A percentile compares a stretch with the other conserved stretches of the same genome.
These are phyloP conservation scores for Stenopsyche tienmushanensis DNA, from an alignment of 1,140 invertebrate species.

Conservation along the genomic window DNA sequence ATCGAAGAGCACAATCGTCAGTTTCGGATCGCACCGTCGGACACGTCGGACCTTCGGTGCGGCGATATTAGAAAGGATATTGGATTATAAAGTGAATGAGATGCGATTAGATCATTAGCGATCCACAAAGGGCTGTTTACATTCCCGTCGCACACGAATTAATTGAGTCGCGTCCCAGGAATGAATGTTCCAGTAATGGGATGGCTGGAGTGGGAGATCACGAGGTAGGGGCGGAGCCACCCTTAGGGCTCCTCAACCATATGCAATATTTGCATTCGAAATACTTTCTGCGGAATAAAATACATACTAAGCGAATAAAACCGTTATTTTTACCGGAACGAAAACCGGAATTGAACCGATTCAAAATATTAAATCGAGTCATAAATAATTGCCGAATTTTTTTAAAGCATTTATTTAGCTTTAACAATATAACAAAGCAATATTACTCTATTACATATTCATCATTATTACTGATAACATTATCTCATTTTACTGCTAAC, in stretches of 20 bases:
- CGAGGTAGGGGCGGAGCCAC: conserved; percentile 12
- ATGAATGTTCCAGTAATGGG: conserved; percentile 7
- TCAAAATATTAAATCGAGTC: too few species aligned
- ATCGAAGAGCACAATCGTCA: neutral
- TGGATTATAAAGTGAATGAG: conserved; percentile 1
- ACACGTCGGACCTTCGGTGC: neutral
- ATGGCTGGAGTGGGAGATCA: neutral
- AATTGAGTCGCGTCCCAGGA: conserved; percentile 24
- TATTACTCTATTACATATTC: too few species aligned
- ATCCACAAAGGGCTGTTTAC: conserved; percentile 18
- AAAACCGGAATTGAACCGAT: too few species aligned
- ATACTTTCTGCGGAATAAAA: too few species aligned
- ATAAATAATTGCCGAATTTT: too few species aligned
- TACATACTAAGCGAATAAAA: too few species aligned
- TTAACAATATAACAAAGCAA: too few species aligned
- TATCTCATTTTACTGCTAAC: neutral
- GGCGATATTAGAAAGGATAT: neutral
- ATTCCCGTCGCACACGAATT: conserved; percentile 16
- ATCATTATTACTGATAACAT: neutral
- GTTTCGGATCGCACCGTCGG: neutral
- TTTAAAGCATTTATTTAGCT: too few species aligned
- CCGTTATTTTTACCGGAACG: too few species aligned
- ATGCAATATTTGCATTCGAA: too few species aligned
- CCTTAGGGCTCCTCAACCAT: neutral
- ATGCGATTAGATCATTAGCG: neutral